Evolutionary conservation across 2,888 invertebrate species (phyloP).

Genomic region (Aleiodes alternator): DNA sequence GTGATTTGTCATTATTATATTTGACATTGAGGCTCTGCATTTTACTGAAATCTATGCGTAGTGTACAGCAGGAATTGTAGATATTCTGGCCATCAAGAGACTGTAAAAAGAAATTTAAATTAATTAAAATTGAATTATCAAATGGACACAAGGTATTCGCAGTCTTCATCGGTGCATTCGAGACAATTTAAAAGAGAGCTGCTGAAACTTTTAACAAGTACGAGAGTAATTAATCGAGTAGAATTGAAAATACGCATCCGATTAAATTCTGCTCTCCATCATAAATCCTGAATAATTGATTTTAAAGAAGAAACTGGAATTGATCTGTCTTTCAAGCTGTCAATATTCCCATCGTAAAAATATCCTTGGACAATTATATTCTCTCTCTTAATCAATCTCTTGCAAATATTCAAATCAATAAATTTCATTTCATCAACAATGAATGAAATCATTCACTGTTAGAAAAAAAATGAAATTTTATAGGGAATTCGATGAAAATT

Average conservation of each 20-base stretch:
- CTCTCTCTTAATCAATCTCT: too few relatives aligned
- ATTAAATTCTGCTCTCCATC: neutral
- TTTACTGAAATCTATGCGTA: slow-evolving; percentile 99
- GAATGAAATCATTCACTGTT: neutral
- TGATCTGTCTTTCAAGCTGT: too few relatives aligned
- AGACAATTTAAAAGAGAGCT: neutral
- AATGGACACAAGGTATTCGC: neutral
- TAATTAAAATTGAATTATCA: neutral
- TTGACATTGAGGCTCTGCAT: slow-evolving; percentile 98
- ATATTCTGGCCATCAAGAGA: slow-evolving; percentile 98
- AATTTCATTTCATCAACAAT: too few relatives aligned
- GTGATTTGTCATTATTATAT: slow-evolving; percentile 99
- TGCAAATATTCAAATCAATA: too few relatives aligned
- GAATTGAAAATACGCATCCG: neutral
- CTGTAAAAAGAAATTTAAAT: slow-evolving; percentile 75
- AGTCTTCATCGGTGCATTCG: too few relatives aligned
- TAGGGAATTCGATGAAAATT: too few relatives aligned
- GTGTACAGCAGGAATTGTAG: slow-evolving; percentile 99
- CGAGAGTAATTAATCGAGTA: neutral
- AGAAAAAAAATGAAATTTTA: too few relatives aligned
- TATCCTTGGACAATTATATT: too few relatives aligned
- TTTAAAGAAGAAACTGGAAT: too few relatives aligned
- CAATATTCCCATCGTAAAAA: too few relatives aligned
- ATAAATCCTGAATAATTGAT: neutral
- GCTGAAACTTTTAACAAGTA: neutral